Conservation (phyloP, 2,888 invertebrate species). For the Ecliptopera silaceata region DNA sequence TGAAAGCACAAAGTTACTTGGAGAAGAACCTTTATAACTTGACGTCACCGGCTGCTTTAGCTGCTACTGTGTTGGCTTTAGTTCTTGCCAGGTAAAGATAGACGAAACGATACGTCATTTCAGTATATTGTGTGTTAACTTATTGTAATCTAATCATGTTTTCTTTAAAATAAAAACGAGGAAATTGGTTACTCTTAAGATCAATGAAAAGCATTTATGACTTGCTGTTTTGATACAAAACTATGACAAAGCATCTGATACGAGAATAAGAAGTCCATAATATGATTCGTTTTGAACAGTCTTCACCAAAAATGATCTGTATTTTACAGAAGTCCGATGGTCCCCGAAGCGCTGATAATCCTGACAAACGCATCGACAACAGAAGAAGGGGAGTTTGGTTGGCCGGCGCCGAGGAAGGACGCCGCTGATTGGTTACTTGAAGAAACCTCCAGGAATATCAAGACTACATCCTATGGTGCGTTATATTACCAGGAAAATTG, state of each 20-base stretch:
- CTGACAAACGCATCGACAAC: conserved; percentile 84
- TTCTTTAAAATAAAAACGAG: too few species aligned
- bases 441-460: conserved; percentile 81
- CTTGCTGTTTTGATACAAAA: too few species aligned
- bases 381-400: conserved; percentile 87
- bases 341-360: conserved; percentile 82
- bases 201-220: too few species aligned
- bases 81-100: conserved; percentile 74
- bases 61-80: conserved; percentile 83
- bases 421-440: conserved; percentile 86
- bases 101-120: too few species aligned
- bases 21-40: conserved; percentile 82
- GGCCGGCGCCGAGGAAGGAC: conserved; percentile 84
- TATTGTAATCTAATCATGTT: too few species aligned
- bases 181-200: too few species aligned
- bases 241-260: too few species aligned
- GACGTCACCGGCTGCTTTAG: conserved; percentile 83
- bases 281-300: too few species aligned
- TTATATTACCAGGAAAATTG: too few species aligned
- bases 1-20: conserved; percentile 81
- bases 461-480: conserved; percentile 79
- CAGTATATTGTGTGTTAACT: too few species aligned
- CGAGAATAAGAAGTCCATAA: too few species aligned
- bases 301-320: too few species aligned
- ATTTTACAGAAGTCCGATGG: conserved; percentile 72